Evolutionary conservation across 2,888 invertebrate genomes (phyloP).

Genomic region (Epistrophella euchroma): DNA sequence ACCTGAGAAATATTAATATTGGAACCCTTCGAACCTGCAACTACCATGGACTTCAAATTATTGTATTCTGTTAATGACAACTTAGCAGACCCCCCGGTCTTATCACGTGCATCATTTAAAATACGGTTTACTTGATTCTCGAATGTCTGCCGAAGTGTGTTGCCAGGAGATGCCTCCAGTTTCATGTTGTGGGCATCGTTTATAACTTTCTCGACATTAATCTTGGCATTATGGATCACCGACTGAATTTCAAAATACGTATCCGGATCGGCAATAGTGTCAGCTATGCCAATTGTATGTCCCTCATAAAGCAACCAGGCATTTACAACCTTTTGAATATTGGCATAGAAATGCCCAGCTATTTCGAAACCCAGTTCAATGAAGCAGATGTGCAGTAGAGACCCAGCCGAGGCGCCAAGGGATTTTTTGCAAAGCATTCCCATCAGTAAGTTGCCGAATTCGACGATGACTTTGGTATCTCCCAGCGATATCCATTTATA

Average conservation of each 20-base stretch:
- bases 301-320: slow-evolving; percentile 97
- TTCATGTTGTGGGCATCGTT: slow-evolving; percentile 99
- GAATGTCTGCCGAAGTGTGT: slow-evolving; percentile 98
- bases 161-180: slow-evolving; percentile 98
- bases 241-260: slow-evolving; percentile 98
- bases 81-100: slow-evolving; percentile 98
- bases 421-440: slow-evolving; percentile 98
- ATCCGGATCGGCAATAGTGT: slow-evolving; percentile 98
- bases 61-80: slow-evolving; percentile 98
- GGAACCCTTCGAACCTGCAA: slow-evolving; percentile 98
- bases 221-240: slow-evolving; percentile 97
- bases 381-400: slow-evolving; percentile 97
- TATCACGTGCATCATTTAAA: slow-evolving; percentile 99
- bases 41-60: slow-evolving; percentile 99
- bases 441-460: slow-evolving; percentile 97
- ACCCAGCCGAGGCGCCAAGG: slow-evolving; percentile 96
- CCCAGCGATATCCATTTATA: slow-evolving; percentile 99
- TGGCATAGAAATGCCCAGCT: slow-evolving; percentile 96
- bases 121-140: slow-evolving; percentile 99
- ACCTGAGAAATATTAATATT: slow-evolving; percentile 99
- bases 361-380: slow-evolving; percentile 97
- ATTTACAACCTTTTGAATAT: slow-evolving; percentile 98
- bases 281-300: slow-evolving; percentile 97
- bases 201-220: slow-evolving; percentile 96
- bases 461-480: slow-evolving; percentile 96